Conservation (phyloP, 92 coral and sea anemone genomes). For the Galaxea fascicularis region DNA sequence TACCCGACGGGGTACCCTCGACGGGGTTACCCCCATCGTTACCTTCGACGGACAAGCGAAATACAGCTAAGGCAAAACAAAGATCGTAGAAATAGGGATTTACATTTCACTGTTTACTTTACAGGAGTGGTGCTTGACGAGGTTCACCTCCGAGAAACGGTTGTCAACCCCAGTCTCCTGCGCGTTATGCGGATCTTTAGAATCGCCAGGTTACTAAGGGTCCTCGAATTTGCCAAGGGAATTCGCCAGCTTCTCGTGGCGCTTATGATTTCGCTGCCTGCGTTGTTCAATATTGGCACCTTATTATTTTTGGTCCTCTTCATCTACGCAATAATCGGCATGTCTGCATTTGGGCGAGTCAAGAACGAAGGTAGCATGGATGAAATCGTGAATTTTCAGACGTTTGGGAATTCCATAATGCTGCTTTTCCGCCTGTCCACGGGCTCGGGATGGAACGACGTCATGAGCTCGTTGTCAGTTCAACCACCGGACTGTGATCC, state of each 20-base stretch:
- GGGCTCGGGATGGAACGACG: constrained; percentile 95
- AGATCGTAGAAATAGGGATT: no score
- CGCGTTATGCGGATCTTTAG: constrained; percentile 92
- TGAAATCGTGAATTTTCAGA: constrained; percentile 92
- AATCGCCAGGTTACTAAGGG: constrained; percentile 88
- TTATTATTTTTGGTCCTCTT: constrained; percentile 89
- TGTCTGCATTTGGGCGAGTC: constrained; percentile 90
- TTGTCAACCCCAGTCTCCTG: constrained; percentile 87
- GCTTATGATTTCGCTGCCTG: constrained; percentile 90
- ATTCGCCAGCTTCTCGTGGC: constrained; percentile 91
- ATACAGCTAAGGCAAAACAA: background rate
- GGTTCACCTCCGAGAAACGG: constrained; percentile 54
- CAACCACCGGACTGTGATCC: constrained; percentile 92
- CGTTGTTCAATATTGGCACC: constrained; percentile 90
- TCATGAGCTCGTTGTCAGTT: constrained; percentile 78
- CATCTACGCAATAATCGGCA: constrained; percentile 92
- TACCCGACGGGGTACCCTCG: no score
- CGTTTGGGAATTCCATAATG: constrained; percentile 86
- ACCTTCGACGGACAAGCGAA: no score
- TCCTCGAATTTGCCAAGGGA: constrained; percentile 91
- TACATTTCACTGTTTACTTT: background rate
- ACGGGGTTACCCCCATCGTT: no score
- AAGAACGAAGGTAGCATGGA: constrained; percentile 82
- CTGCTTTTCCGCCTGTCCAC: constrained; percentile 89
- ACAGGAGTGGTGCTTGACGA: constrained; percentile 78